These are phyloP conservation scores for Romanogobio albipinnatus DNA, from an alignment of 2,113 vertebrate genomes.

Conservation along the genomic window DNA sequence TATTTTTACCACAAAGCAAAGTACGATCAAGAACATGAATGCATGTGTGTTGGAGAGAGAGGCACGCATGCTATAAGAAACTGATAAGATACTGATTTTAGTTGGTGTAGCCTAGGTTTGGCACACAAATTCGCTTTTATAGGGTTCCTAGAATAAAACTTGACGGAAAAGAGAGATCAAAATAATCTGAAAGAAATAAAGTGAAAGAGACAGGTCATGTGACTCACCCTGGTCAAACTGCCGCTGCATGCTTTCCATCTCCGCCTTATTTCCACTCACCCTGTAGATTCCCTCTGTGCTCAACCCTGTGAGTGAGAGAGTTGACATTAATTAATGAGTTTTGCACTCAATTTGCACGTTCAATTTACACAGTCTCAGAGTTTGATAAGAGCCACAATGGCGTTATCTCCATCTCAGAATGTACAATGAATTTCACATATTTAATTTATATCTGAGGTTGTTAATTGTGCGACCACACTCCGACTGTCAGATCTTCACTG, in stretches of 20 bases:
- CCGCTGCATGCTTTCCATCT: conserved; percentile 95
- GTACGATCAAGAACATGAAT: too few relatives aligned
- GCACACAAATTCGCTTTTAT: too few relatives aligned
- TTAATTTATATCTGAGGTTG: conserved; percentile 12
- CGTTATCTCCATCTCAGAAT: conserved; percentile 11
- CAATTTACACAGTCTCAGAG: conserved; percentile 56
- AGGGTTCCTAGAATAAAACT: too few relatives aligned
- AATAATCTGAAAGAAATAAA: background rate
- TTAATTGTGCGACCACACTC: conserved; percentile 7
- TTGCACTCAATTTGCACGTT: conserved; percentile 56
- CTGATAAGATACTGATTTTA: too few relatives aligned
- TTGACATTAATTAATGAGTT: conserved; percentile 37
- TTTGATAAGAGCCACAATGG: conserved; percentile 32
- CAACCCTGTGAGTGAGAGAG: conserved; percentile 75
- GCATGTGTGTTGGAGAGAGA: too few relatives aligned
- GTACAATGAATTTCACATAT: conserved; percentile 3
- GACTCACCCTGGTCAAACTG: conserved; percentile 93
- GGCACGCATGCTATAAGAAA: too few relatives aligned
- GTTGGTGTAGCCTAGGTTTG: too few relatives aligned
- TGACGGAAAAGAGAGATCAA: too few relatives aligned
- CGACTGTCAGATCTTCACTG: background rate
- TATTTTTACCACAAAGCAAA: too few relatives aligned
- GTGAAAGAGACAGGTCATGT: background rate
- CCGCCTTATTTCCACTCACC: conserved; percentile 95
- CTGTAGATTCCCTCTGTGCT: conserved; percentile 94